phyloP scores from a whole-genome alignment of 2,113 vertebrate genomes.

The Anas platyrhynchos region DNA sequence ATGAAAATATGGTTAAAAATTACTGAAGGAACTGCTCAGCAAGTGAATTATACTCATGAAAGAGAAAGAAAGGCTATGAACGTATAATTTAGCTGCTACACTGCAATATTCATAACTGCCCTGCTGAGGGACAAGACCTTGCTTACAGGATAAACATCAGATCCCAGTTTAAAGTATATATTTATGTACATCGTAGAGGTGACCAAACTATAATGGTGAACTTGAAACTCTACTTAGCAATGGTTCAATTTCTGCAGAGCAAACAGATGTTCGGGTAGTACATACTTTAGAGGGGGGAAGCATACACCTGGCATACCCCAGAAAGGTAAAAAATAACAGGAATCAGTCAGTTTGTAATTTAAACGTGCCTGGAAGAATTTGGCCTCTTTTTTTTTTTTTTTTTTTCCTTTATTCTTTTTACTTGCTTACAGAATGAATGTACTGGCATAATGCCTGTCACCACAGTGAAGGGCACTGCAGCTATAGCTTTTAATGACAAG shows the following conservation, averaged over 20 bases:
- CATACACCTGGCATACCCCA: not conserved
- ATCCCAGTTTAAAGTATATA: not conserved
- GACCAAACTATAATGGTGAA: not conserved
- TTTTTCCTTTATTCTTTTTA: not conserved
- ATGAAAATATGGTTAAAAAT: not conserved
- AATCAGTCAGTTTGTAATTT: not conserved
- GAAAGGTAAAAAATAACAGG: not conserved
- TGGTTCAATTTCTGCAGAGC: not conserved
- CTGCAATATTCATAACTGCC: not conserved
- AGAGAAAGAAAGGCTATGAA: not conserved
- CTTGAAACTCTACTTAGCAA: not conserved
- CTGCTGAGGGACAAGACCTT: not conserved
- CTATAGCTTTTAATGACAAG: conserved; percentile 36
- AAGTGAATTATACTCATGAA: not conserved
- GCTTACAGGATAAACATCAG: not conserved
- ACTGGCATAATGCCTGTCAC: conserved; percentile 54
- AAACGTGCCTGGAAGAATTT: conserved; percentile 3
- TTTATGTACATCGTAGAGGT: not conserved
- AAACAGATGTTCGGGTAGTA: not conserved
- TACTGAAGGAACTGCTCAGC: not conserved
- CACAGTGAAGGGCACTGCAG: conserved; percentile 50
- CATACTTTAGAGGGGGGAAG: not conserved
- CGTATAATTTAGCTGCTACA: not conserved
- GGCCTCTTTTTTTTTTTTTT: not conserved
- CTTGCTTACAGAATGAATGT: conserved; percentile 30